phyloP scores from a whole-genome alignment of 2,797 vertebrate genomes.

The Heteromormyrus szaboi region DNA sequence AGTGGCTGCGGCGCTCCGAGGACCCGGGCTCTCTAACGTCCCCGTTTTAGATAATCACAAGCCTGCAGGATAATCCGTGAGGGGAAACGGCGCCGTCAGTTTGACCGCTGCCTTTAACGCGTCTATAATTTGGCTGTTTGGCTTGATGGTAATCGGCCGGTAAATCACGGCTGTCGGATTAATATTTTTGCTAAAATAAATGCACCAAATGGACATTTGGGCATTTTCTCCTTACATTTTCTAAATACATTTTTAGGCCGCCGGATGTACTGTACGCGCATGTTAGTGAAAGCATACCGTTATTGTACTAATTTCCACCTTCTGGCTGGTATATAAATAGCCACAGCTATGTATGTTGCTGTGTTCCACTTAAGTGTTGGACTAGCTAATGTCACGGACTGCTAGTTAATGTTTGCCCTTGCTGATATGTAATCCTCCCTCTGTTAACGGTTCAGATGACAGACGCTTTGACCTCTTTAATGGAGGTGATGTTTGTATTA shows the following conservation, averaged over 20 bases:
- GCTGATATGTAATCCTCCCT: neutral
- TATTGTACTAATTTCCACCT: neutral
- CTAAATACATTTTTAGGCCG: neutral
- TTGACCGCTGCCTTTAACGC: neutral
- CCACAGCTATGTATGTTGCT: neutral
- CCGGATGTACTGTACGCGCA: neutral
- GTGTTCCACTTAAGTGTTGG: neutral
- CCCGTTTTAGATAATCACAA: neutral
- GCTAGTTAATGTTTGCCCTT: neutral
- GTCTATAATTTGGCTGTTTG: neutral
- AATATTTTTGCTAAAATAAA: neutral
- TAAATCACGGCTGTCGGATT: neutral
- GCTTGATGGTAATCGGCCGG: neutral
- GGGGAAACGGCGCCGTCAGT: neutral
- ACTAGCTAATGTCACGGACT: neutral
- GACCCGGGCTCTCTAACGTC: neutral
- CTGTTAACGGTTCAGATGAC: neutral
- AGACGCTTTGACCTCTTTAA: neutral
- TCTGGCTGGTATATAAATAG: slow-evolving; percentile 3
- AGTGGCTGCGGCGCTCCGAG: neutral
- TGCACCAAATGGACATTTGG: neutral
- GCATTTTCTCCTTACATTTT: neutral
- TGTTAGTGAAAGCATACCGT: neutral
- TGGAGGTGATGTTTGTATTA: neutral
- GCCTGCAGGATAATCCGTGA: neutral